Evolutionary conservation across 1,140 invertebrate species (phyloP).

Genomic region (Oryctes rhinoceros): DNA sequence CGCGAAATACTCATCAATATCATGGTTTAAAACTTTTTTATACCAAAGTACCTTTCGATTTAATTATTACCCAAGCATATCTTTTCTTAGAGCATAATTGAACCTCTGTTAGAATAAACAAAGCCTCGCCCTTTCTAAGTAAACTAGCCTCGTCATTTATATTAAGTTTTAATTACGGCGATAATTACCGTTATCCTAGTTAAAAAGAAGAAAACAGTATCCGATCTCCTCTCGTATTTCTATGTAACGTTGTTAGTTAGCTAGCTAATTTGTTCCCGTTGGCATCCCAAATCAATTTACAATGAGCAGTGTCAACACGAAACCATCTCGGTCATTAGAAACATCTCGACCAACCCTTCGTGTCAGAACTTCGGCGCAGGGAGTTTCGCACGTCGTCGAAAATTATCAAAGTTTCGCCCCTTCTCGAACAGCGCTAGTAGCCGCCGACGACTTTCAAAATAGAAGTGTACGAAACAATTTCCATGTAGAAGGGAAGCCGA

Average conservation of each 20-base stretch:
- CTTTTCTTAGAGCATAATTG: no score
- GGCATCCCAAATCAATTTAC: neutral
- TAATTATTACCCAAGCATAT: no score
- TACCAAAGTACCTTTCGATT: no score
- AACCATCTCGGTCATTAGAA: neutral
- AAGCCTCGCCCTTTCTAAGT: no score
- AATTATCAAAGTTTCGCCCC: slow-evolving; percentile 21
- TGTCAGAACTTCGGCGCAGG: neutral
- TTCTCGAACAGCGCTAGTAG: neutral
- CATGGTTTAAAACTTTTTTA: no score
- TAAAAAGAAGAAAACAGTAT: no score
- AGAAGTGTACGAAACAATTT: slow-evolving; percentile 31
- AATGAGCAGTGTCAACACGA: slow-evolving; percentile 5
- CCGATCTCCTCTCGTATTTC: no score
- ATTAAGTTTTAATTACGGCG: no score
- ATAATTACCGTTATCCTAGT: no score
- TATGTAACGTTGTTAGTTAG: neutral
- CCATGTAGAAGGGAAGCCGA: neutral
- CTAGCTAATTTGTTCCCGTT: neutral
- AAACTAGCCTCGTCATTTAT: no score
- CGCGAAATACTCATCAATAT: no score
- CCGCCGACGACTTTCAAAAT: neutral
- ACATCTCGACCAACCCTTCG: neutral
- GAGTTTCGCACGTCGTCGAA: neutral
- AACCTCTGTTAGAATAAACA: no score